phyloP scores from a whole-genome alignment of 1,140 invertebrate species.

The Drosophila orena region DNA sequence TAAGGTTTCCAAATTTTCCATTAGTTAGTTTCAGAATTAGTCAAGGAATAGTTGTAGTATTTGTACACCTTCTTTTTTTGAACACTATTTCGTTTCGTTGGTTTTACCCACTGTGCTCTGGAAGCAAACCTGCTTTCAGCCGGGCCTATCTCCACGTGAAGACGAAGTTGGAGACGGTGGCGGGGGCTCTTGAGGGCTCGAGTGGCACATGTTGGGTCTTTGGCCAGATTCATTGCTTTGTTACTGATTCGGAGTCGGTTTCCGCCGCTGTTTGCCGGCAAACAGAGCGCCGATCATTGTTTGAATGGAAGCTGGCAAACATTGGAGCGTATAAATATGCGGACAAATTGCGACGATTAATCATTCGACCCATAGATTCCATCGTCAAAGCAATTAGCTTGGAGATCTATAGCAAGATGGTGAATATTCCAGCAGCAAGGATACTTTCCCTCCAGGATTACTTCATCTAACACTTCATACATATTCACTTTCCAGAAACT shows the following conservation, averaged over 20 bases:
- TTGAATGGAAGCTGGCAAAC: constrained; percentile 65
- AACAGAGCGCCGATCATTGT: constrained; percentile 71
- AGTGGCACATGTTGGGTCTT: constrained; percentile 76
- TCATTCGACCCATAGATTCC: constrained; percentile 82
- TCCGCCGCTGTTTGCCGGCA: constrained; percentile 60
- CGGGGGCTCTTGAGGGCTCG: constrained; percentile 70
- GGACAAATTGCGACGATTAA: constrained; percentile 81
- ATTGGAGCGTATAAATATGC: constrained; percentile 79
- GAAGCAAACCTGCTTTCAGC: constrained; percentile 57
- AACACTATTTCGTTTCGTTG: not conserved
- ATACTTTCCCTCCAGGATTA: constrained; percentile 10
- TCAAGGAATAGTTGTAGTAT: no score
- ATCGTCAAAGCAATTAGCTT: constrained; percentile 74
- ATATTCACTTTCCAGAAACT: constrained; percentile 63
- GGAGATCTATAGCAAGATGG: constrained; percentile 79
- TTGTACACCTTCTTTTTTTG: no score
- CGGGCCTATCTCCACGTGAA: constrained; percentile 29
- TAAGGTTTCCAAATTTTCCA: no score
- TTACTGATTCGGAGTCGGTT: constrained; percentile 35
- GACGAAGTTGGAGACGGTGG: constrained; percentile 8
- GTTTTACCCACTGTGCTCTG: constrained; percentile 8
- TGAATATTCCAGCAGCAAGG: constrained; percentile 55
- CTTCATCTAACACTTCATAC: not conserved
- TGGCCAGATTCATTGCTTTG: constrained; percentile 52
- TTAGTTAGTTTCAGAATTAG: no score